Percentiles rank a stretch among this genome's conserved stretches.
These are phyloP conservation scores for Zoanthus solanderi DNA, from an alignment of 92 coral and sea anemone species.

Conservation along the genomic window DNA sequence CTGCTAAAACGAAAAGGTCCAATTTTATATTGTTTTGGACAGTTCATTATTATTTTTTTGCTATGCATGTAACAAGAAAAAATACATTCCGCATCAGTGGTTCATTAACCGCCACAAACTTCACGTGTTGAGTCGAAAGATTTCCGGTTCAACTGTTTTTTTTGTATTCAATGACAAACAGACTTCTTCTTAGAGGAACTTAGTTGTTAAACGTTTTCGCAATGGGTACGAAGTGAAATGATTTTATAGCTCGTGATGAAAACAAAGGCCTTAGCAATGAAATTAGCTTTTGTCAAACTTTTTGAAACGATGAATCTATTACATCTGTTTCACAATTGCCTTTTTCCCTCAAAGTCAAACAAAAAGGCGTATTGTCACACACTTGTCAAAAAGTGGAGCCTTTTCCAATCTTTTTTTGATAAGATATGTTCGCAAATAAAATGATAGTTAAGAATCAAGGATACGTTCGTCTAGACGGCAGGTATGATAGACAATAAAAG, in stretches of 20 bases:
- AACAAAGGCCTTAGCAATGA: background rate
- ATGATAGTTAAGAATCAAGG: background rate
- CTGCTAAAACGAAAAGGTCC: background rate
- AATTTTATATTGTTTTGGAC: conserved; percentile 1
- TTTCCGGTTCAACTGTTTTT: conserved; percentile 15
- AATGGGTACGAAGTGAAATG: background rate
- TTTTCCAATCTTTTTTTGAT: background rate
- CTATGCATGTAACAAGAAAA: background rate
- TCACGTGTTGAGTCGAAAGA: conserved; percentile 4
- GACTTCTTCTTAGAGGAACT: background rate
- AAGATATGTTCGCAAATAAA: background rate
- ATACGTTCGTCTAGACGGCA: background rate
- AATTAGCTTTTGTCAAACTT: background rate
- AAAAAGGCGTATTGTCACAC: background rate
- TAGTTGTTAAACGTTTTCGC: background rate
- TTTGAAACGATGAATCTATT: background rate
- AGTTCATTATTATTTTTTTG: background rate
- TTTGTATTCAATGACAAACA: background rate
- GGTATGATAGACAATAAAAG: conserved; percentile 20
- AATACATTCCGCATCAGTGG: background rate
- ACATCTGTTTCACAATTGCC: background rate
- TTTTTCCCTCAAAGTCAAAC: background rate
- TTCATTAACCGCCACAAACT: background rate
- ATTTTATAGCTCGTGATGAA: background rate
- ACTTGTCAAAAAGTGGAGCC: background rate